Evolutionary conservation across 2,888 invertebrate species (phyloP), one percentile per base, ranked within the genome.

Genomic region (Malthinus seriepunctatus): DNA sequence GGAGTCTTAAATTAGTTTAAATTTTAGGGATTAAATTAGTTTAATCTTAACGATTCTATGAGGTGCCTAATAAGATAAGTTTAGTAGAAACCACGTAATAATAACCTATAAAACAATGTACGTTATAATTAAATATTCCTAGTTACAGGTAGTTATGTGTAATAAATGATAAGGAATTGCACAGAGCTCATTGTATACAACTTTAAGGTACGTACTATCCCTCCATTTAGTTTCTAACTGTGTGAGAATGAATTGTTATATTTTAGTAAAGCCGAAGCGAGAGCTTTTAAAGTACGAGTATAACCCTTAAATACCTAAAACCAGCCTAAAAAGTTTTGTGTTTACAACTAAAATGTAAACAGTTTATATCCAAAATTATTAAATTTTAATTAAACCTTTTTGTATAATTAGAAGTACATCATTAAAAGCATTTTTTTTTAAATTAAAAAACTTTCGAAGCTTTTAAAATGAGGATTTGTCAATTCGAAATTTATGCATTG

Each of bases 201-300:
- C 39, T 42, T 42, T 42, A 42, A 42, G 39, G 39, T 34, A 32
- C 32, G 39, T 34, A 32, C 32, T 51, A 51, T 56, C 46, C 51
- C 51, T 23, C 34, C 39, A 33, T 47, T 48, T 39, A 57, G 38
- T 51, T 51, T 51, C 34, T 33, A 51, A 45, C 47, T 47, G 39
- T 23, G 23, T 39, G 39, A 45, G 38, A 11, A 39, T 39, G 56
- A 51, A 57, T 57, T 57, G 56, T 48, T 51, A 39, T 46, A 31
- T 47, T n/a, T 50, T 37, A 42, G 38, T 12, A 47, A 46, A 56
- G 45, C 51, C 32, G 51, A 34, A 35, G 37, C 44, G 44, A 34
- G 32, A 35, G 44, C 12, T 37, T 23, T 51, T 51, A 51, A 51
- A 57, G 46, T 39, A 5, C 23, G 23, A 47, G 15, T 15, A 46